Evolutionary conservation across 2,888 invertebrate species (phyloP).

Genomic region (Diarsia brunnea): DNA sequence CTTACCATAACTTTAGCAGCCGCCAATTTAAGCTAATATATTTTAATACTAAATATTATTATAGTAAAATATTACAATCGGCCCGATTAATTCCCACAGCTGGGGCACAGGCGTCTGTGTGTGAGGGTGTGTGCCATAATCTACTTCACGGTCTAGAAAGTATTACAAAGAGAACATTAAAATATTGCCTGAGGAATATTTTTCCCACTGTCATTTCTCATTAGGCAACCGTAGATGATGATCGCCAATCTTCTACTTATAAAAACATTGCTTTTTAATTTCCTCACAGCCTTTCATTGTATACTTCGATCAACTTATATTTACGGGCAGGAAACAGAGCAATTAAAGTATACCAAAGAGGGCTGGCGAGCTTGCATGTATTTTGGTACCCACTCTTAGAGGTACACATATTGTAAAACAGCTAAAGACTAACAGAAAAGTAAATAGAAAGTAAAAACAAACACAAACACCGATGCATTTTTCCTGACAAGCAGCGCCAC

Average conservation of each 20-base stretch:
- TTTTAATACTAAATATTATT: too few species aligned
- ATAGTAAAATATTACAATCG: neutral
- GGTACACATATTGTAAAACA: too few species aligned
- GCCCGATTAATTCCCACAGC: neutral
- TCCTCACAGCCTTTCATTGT: neutral
- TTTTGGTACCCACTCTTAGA: too few species aligned
- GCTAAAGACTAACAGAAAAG: too few species aligned
- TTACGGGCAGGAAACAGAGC: too few species aligned
- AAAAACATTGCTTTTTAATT: conserved; percentile 4
- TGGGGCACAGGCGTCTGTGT: neutral
- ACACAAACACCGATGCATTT: too few species aligned
- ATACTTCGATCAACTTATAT: too few species aligned
- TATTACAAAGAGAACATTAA: neutral
- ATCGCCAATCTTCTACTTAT: neutral
- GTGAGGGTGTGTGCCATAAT: neutral
- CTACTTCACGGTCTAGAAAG: neutral
- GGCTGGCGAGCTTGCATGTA: too few species aligned
- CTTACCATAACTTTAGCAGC: conserved; percentile 10
- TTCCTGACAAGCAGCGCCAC: too few species aligned
- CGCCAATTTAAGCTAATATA: neutral
- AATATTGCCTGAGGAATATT: neutral
- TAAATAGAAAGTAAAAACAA: too few species aligned
- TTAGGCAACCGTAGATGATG: neutral
- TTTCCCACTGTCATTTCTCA: neutral
- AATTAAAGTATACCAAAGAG: too few species aligned